These are phyloP conservation scores for Ptychoptera contaminata DNA, from an alignment of 2,888 invertebrate species.

Conservation along the genomic window DNA sequence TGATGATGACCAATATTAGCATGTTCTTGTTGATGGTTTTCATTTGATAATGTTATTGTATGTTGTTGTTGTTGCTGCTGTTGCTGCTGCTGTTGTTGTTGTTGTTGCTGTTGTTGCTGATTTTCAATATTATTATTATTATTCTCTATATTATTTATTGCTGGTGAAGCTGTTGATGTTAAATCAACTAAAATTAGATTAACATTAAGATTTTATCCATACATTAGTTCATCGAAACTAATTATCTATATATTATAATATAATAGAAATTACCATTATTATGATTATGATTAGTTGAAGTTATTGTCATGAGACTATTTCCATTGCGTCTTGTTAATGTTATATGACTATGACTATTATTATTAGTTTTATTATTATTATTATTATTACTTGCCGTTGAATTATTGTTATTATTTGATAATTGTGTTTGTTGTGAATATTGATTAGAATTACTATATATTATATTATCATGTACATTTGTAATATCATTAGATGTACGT, in stretches of 20 bases:
- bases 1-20: constrained; percentile 31
- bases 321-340: not conserved
- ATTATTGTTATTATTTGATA: constrained; percentile 21
- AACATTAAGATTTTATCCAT: too few species aligned
- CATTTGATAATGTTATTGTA: constrained; percentile 2
- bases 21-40: constrained; percentile 24
- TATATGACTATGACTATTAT: constrained; percentile 5
- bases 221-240: too few species aligned
- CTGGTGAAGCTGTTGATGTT: not conserved
- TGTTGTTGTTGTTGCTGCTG: constrained; percentile 12
- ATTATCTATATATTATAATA: too few species aligned
- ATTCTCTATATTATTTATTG: not conserved
- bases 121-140: constrained; percentile 3
- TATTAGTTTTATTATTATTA: constrained; percentile 12
- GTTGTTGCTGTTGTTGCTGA: constrained; percentile 10
- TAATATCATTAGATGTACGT: constrained; percentile 1
- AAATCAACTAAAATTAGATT: too few species aligned
- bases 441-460: too few species aligned
- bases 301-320: too few species aligned
- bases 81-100: constrained; percentile 12
- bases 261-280: too few species aligned
- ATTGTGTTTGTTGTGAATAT: constrained; percentile 11
- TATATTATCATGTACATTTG: not conserved
- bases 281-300: too few species aligned
- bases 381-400: constrained; percentile 12